Base-by-base conservation (phyloP, 2,888 invertebrate species). In the Asteroscopus sphinx region DNA sequence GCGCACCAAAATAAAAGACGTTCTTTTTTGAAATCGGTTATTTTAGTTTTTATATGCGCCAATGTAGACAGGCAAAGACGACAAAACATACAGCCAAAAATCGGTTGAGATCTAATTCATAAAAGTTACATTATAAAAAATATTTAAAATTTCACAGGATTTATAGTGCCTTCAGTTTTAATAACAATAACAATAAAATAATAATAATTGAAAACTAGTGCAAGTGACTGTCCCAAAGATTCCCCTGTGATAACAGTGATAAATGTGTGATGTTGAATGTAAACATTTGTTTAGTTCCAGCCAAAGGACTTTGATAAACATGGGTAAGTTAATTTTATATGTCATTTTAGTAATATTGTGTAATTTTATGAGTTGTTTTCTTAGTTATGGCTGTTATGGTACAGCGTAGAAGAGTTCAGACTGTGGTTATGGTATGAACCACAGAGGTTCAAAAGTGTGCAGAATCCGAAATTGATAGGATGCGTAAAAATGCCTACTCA, bases 291-390 rank as follows among this genome's bases (percentile, higher is more conserved):
- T 40, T 36, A 46, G 40, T 32, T 15, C 28, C 30, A 66, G 44
- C 25, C 15, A 61, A 70, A 58, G 47, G 41, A 59, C 28, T 42
- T 47, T 53, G 32, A 25, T 61, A 68, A 77, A 28, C 44, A 80
- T 80, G 80, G 80, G 80, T 80, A 65, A 81, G 81, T 78, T 48
- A 1, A 17, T 33, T 33, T 15, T 55, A 5, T 30, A 47, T 47
- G 15, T 30, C 47, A 17, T 17, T 13, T 30, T 26, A 28, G 9
- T 41, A 5, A 21, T 4, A 21, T 21, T 4, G 21, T 21, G 4
- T 21, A 21, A 21, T 21, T 21, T 21, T 21, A 21, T 21, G 21
- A 21, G 3, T 21, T 21, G 21, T 21, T 4, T 21, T 21, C 21
- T 4, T 21, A 21, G 6, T 4, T 21, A 21, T n/a, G n/a, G n/a